These are phyloP conservation scores for Scaptomyza polygonia DNA, from an alignment of 2,888 invertebrate species.

Conservation along the genomic window DNA sequence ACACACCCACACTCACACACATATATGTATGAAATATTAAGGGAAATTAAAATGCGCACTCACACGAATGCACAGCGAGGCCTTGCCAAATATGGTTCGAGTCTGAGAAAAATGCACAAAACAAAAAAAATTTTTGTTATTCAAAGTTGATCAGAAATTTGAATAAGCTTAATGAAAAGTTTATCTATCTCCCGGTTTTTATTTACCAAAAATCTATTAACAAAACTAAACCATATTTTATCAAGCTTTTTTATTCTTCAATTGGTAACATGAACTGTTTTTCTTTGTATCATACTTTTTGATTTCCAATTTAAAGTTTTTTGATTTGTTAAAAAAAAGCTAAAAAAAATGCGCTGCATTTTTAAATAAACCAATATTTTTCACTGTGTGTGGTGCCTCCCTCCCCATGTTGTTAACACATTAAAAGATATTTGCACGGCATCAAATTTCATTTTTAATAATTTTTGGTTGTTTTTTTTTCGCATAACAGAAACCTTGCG, in stretches of 20 bases:
- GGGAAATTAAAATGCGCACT: constrained; percentile 67
- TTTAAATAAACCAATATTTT: background rate
- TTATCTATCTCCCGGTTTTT: background rate
- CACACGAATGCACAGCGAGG: constrained; percentile 48
- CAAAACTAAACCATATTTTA: background rate
- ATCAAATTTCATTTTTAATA: constrained; percentile 49
- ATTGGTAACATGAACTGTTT: background rate
- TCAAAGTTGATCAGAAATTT: too few species aligned
- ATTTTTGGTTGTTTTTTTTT: constrained; percentile 13
- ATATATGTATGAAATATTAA: constrained; percentile 69
- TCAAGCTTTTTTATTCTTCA: too few species aligned
- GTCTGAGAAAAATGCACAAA: constrained; percentile 1
- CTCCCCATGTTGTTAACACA: constrained; percentile 19
- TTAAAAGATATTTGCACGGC: constrained; percentile 63
- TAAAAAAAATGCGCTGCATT: background rate
- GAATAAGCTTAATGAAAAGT: too few species aligned
- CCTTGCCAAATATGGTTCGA: constrained; percentile 36
- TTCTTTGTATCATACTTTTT: background rate
- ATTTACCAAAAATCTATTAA: background rate
- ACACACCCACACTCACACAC: too few species aligned
- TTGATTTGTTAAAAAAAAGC: background rate
- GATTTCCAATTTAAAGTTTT: background rate
- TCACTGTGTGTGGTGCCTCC: background rate
- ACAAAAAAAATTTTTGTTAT: background rate
- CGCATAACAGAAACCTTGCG: constrained; percentile 28